Evolutionary conservation across 2,113 vertebrate genomes (phyloP).

Genomic region (Aspidoscelis tigris): DNA sequence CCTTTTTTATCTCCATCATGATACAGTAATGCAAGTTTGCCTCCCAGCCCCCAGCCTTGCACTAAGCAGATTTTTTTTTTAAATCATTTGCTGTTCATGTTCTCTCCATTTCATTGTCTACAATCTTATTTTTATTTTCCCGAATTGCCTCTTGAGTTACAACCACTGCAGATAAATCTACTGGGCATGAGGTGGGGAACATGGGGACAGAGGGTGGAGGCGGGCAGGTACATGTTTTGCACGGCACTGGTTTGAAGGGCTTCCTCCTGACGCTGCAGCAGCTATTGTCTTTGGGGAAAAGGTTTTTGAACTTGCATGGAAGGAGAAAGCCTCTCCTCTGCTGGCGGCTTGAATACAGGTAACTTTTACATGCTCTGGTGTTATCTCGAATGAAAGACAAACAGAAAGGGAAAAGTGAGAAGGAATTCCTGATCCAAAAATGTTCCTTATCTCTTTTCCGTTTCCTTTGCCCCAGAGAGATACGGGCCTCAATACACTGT

Average conservation of each 20-base stretch:
- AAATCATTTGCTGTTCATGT: constrained; percentile 21
- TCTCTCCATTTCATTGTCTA: not conserved
- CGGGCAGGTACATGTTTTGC: accelerated
- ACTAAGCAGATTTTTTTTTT: constrained; percentile 44
- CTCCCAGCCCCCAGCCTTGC: not conserved
- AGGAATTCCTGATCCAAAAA: constrained; percentile 68
- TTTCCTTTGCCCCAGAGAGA: constrained; percentile 71
- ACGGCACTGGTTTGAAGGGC: not conserved
- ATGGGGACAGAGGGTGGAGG: not conserved
- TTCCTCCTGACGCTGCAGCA: not conserved
- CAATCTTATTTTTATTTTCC: constrained; percentile 65
- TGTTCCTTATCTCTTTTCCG: constrained; percentile 71
- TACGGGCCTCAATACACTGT: constrained; percentile 72
- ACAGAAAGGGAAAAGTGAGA: constrained; percentile 76
- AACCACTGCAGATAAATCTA: constrained; percentile 8
- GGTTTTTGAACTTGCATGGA: accelerated
- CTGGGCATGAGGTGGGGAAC: accelerated
- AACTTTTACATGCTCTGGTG: not conserved
- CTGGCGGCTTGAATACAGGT: constrained; percentile 34
- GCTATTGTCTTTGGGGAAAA: accelerated
- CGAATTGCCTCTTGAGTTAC: constrained; percentile 57
- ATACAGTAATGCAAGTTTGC: too few relatives aligned
- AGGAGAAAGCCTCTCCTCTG: not conserved
- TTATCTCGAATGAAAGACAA: constrained; percentile 71
- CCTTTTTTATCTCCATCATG: too few relatives aligned